Conservation (phyloP, 2,888 invertebrate species). For the Eristalis pertinax region DNA sequence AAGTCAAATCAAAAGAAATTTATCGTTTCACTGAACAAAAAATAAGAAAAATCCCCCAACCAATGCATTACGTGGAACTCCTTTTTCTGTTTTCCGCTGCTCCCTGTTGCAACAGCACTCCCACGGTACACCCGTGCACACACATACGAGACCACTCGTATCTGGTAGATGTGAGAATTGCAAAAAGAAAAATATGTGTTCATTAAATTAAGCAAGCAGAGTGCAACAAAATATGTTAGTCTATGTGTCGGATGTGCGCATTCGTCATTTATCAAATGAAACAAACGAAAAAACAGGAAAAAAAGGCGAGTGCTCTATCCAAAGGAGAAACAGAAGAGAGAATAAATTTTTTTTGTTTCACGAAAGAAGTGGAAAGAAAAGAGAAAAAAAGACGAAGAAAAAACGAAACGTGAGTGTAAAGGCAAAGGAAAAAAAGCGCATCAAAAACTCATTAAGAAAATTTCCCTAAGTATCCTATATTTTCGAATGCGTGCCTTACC, state of each 20-base stretch:
- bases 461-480: conserved; percentile 63
- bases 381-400: not conserved
- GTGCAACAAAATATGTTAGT: conserved; percentile 30
- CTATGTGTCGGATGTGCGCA: not conserved
- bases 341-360: not conserved
- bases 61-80: not conserved
- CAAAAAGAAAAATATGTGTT: conserved; percentile 9
- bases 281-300: not conserved
- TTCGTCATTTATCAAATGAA: conserved; percentile 23
- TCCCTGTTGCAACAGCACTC: not conserved
- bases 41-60: not conserved
- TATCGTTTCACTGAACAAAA: not conserved
- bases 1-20: not conserved
- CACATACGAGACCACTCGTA: not conserved
- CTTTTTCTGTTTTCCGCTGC: too few relatives aligned
- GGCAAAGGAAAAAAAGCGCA: conserved; percentile 52
- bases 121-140: not conserved
- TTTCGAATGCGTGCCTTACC: conserved; percentile 71
- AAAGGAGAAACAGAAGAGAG: conserved; percentile 11
- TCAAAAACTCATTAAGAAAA: conserved; percentile 67
- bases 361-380: not conserved
- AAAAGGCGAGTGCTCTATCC: conserved; percentile 34
- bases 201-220: conserved; percentile 35
- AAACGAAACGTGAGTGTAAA: conserved; percentile 4
- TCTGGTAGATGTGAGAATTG: not conserved